Base-by-base conservation (phyloP, 2,888 invertebrate genomes). In the Mythimna ferrago region DNA sequence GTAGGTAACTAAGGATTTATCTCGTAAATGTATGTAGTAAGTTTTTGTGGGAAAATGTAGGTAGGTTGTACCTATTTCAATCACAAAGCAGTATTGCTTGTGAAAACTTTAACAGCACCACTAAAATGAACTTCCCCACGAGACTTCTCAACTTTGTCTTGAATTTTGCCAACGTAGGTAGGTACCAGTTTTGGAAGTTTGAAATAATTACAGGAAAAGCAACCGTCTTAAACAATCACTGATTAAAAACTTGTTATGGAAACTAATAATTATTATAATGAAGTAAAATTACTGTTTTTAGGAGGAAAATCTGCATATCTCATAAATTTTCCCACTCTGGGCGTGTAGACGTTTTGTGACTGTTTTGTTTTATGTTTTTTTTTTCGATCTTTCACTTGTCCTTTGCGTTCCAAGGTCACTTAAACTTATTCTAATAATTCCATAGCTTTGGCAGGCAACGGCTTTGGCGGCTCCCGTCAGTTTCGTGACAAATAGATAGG, bases 111-210 rank as follows among this genome's bases (percentile, higher is more conserved):
- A 14, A 9, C 51, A 10, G 21, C 0, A 26, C 21, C 4, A 6
- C 16, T 51, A 26, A 72, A 71, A 51, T 72, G 51, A 41, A n/a
- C 44, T 73, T 35, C 35, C 7, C 26, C 60, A 48, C 35, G n/a
- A 44, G 35, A 26, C 6, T 54, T 73, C 14, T 35, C 19, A 54
- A 73, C 14, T 61, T 48, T 11, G 5, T 53, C 9, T 9, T 6
- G 2, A 71, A 41, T n/a, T 71, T 54, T 26, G 14, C 14, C 26
- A 44, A 72, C 41, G 41, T 21, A 6, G n/a, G 14, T 21, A 21
- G 7, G 11, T 26, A 56, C 7, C 53, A 61, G 7, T 41, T 73
- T 35, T 53, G 32, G 2, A 16, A 38, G 3, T 38, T 51, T 41
- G 7, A n/a, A 70, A 54, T 44, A n/a, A 58, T 38, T 16, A n/a